Evolutionary conservation across 1,140 invertebrate species (phyloP), one percentile per base, ranked within the genome.

Genomic region (Lamellibrachia luymesi): DNA sequence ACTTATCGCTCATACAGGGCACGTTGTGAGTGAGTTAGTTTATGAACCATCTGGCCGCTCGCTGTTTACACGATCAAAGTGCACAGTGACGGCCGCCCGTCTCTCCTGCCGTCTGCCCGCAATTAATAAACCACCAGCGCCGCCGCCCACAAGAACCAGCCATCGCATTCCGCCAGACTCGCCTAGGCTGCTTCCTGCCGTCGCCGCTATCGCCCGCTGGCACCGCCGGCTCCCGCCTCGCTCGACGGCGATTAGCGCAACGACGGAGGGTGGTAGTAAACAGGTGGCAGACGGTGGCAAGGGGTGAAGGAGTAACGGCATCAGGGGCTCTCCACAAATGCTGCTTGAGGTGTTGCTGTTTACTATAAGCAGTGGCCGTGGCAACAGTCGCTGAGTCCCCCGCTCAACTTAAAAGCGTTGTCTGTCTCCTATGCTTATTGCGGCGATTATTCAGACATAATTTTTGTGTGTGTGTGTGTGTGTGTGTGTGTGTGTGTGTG

Each of bases 151-250:
- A 22, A 80, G 64, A 80, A 80, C 13, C 64, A 80, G 64, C 64
- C 64, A 22, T 2, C 64, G 64, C 64, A 80, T 80, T 80, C 64
- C 64, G 64, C 13, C 64, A 22, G 25, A 4, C 64, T 80, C 64
- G 25, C 64, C 13, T 2, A 8, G 1, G 38, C 38, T 22, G 64
- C 64, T 22, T 80, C 64, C 64, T 80, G 64, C 13, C 7, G 64
- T 80, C 64, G 64, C 64, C 64, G 64, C 64, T 80, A 80, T 80
- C 64, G 64, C 64, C 64, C 64, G 64, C 64, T 80, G 64, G 64
- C 64, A 80, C 64, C 64, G 64, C 13, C 64, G 64, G 64, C 64
- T 22, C 13, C 13, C 13, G 64, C 64, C 64, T 4, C 64, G 52
- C 64, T 80, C 64, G 64, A 22, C 64, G 13, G 64, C 64, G 64